Conservation (phyloP, 2,888 invertebrate species). For the Drosophila fungiperda region DNA sequence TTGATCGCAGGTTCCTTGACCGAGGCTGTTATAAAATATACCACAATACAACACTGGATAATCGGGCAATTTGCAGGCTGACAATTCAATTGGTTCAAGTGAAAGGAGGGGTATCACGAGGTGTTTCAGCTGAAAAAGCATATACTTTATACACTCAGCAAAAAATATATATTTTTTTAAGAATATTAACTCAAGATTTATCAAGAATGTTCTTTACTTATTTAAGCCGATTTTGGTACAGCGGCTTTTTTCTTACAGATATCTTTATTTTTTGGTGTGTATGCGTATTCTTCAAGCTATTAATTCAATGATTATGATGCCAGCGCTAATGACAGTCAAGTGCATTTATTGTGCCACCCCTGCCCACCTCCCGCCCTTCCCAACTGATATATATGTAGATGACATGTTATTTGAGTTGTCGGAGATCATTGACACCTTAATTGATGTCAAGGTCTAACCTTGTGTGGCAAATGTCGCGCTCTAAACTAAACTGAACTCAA, state of each 20-base stretch:
- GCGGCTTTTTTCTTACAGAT: constrained; percentile 10
- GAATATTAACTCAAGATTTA: background rate
- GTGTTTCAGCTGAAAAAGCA: constrained; percentile 20
- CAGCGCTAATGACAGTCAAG: constrained; percentile 76
- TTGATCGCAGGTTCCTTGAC: constrained; percentile 66
- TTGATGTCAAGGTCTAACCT: constrained; percentile 79
- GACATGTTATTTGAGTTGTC: constrained; percentile 28
- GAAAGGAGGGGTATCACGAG: constrained; percentile 57
- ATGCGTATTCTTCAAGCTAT: constrained; percentile 64
- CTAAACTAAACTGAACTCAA: constrained; percentile 43
- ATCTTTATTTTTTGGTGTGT: constrained; percentile 12
- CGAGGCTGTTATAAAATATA: constrained; percentile 35
- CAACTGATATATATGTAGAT: background rate
- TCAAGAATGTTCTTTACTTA: background rate
- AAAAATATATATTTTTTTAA: background rate
- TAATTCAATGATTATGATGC: constrained; percentile 80
- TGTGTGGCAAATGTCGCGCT: constrained; percentile 48
- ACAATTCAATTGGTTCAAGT: constrained; percentile 61
- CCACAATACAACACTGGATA: constrained; percentile 40
- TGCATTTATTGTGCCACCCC: constrained; percentile 48
- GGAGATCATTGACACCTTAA: constrained; percentile 79
- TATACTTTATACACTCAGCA: constrained; percentile 12
- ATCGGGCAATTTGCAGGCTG: constrained; percentile 61
- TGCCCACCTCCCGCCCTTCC: background rate
- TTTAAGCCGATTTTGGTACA: background rate